These are phyloP conservation scores for Nilaparvata lugens DNA, from an alignment of 1,140 invertebrate species.

Conservation along the genomic window DNA sequence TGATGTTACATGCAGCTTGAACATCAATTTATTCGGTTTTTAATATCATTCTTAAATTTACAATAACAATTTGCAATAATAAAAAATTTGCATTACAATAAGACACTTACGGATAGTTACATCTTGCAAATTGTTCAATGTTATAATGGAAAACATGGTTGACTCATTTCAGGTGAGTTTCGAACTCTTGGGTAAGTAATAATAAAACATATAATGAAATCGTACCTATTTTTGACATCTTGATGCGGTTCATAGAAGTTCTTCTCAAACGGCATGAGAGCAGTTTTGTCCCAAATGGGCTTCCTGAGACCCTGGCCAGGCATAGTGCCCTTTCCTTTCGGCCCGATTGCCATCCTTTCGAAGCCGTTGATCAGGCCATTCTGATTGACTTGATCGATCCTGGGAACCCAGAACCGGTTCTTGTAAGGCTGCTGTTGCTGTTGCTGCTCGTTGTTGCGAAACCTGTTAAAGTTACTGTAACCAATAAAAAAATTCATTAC, in stretches of 20 bases:
- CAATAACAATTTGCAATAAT: no score
- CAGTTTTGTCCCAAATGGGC: conserved; percentile 69
- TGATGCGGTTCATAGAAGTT: conserved; percentile 84
- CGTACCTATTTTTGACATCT: conserved; percentile 54
- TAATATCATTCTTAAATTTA: no score
- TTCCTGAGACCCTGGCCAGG: conserved; percentile 72
- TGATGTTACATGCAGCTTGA: no score
- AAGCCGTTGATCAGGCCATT: background rate
- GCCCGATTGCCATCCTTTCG: background rate
- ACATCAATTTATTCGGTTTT: no score
- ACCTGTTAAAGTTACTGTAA: background rate
- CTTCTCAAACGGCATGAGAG: conserved; percentile 75
- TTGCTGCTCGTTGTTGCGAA: conserved; percentile 8
- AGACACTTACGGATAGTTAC: no score
- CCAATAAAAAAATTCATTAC: background rate
- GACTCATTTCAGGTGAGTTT: no score
- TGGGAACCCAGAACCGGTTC: conserved; percentile 11
- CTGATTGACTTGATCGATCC: background rate
- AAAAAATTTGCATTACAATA: no score
- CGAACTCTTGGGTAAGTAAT: no score
- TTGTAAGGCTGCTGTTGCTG: conserved; percentile 2
- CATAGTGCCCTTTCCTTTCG: conserved; percentile 32
- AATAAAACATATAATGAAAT: no score
- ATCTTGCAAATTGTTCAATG: no score
- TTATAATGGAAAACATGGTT: no score